Evolutionary conservation across 2,888 invertebrate species (phyloP).

Genomic region (Ophion ellenae): DNA sequence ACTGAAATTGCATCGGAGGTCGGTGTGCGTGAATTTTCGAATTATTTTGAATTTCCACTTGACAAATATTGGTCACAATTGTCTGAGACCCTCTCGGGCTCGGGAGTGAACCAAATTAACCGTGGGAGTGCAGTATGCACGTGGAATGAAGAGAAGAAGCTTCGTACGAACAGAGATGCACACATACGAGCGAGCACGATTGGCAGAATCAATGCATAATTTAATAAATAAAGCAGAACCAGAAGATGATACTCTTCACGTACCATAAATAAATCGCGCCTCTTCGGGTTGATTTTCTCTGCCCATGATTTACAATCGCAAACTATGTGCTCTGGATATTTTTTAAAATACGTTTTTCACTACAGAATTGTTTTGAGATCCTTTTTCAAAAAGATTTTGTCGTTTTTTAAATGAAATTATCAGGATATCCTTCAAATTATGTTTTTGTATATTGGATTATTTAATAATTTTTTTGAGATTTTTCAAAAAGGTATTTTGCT

Average conservation of each 20-base stretch:
- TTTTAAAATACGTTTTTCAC: not conserved
- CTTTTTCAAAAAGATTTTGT: not conserved
- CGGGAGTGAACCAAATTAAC: not conserved
- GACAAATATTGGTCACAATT: not conserved
- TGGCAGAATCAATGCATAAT: not conserved
- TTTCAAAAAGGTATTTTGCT: not conserved
- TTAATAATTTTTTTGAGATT: not conserved
- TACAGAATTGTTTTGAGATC: too few relatives aligned
- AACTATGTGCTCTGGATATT: not conserved
- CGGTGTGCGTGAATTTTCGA: not conserved
- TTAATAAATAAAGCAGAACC: not conserved
- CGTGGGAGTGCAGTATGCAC: not conserved
- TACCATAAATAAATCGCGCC: not conserved
- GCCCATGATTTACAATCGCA: not conserved
- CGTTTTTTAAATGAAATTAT: not conserved
- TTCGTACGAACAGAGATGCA: not conserved
- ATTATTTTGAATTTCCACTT: not conserved
- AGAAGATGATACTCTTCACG: not conserved
- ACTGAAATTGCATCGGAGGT: not conserved
- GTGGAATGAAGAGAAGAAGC: slow-evolving; percentile 4
- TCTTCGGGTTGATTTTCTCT: too few relatives aligned
- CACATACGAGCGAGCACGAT: not conserved
- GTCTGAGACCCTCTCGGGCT: not conserved
- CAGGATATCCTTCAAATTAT: not conserved
- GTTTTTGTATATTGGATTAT: not conserved